Conservation (phyloP, 2,888 invertebrate genomes). For the Thereva nobilitata region DNA sequence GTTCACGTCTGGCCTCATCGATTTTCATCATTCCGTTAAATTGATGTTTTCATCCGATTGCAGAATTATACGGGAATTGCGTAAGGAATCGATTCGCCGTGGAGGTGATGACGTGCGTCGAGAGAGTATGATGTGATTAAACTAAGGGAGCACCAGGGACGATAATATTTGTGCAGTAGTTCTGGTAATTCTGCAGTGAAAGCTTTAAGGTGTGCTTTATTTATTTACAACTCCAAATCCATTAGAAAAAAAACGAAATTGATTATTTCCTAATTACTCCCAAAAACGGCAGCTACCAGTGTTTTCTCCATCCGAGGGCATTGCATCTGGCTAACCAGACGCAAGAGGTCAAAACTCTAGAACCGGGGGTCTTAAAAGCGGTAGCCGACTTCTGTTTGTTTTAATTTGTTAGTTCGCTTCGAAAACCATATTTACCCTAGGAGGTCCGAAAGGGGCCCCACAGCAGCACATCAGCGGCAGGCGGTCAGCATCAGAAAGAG, state of each 20-base stretch:
- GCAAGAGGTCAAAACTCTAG: conserved; percentile 23
- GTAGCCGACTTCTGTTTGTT: conserved; percentile 36
- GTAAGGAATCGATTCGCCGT: conserved; percentile 16
- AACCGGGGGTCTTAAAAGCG: conserved; percentile 18
- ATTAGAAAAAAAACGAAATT: too few relatives aligned
- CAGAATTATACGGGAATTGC: conserved; percentile 2
- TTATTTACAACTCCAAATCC: too few relatives aligned
- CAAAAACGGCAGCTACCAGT: too few relatives aligned
- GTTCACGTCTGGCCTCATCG: conserved; percentile 38
- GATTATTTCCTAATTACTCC: too few relatives aligned
- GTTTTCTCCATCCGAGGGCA: too few relatives aligned
- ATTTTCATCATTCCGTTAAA: conserved; percentile 43
- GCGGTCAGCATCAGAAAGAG: conserved; percentile 28
- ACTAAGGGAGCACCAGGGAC: too few relatives aligned
- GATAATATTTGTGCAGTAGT: too few relatives aligned
- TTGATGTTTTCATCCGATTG: conserved; percentile 40
- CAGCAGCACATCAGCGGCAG: not conserved
- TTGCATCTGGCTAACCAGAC: too few relatives aligned
- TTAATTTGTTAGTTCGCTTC: conserved; percentile 35
- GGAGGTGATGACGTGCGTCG: not conserved
- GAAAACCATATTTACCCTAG: conserved; percentile 24
- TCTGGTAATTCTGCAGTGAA: too few relatives aligned
- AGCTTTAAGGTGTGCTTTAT: too few relatives aligned
- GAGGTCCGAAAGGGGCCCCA: conserved; percentile 11
- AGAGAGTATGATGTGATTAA: too few relatives aligned